Conservation (phyloP, 2,888 invertebrate genomes). For the Eristalis tenax region DNA sequence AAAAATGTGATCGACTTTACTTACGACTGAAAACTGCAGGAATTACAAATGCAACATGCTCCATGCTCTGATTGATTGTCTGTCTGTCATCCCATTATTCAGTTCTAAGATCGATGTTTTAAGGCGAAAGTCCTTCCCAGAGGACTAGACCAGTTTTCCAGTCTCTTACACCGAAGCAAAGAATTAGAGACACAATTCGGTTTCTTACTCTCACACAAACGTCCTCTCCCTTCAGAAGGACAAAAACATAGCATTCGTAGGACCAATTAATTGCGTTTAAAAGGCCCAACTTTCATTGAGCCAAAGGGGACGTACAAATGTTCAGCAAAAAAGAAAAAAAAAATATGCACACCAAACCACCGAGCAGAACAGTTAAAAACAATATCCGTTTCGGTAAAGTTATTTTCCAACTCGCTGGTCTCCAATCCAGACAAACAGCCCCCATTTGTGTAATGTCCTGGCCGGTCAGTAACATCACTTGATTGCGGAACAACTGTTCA, state of each 20-base stretch:
- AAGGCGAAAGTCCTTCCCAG: too few relatives aligned
- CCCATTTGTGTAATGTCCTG: slow-evolving; percentile 18
- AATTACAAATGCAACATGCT: too few relatives aligned
- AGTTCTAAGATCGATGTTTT: too few relatives aligned
- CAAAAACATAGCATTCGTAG: background rate
- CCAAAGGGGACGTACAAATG: too few relatives aligned
- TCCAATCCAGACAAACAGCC: background rate
- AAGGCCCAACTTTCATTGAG: background rate
- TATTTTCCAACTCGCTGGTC: background rate
- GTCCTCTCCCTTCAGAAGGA: background rate
- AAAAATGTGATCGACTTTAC: too few relatives aligned
- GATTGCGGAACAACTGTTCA: background rate
- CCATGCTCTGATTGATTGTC: too few relatives aligned
- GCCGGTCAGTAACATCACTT: background rate
- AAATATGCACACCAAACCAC: background rate
- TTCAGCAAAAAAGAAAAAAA: background rate
- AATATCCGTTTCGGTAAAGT: background rate
- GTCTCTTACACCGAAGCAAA: background rate
- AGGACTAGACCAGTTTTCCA: background rate
- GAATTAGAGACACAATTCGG: background rate
- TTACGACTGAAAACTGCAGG: too few relatives aligned
- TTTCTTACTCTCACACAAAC: background rate
- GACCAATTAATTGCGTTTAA: background rate
- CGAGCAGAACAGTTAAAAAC: background rate
- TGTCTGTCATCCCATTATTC: too few relatives aligned